These are phyloP conservation scores for Steromphala cineraria DNA, from an alignment of 2,888 invertebrate species.

Conservation along the genomic window DNA sequence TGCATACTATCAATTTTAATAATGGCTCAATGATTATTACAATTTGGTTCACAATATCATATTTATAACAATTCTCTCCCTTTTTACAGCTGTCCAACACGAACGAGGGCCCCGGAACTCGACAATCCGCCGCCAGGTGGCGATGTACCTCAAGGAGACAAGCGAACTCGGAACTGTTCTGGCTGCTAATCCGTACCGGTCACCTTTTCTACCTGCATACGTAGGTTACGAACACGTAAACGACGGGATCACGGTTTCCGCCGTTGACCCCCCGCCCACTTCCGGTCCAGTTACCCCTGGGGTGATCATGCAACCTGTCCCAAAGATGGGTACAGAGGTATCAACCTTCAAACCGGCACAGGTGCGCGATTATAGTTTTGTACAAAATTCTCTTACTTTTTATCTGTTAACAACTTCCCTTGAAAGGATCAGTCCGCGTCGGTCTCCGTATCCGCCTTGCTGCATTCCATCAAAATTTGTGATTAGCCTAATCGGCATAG, in stretches of 20 bases:
- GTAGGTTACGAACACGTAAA: slow-evolving; percentile 55
- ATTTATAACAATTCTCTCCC: not conserved
- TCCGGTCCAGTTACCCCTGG: slow-evolving; percentile 48
- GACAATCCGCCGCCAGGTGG: slow-evolving; percentile 94
- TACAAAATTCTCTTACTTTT: too few species aligned
- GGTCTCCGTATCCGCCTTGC: too few species aligned
- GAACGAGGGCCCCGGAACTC: slow-evolving; percentile 97
- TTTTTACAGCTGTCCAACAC: slow-evolving; percentile 93
- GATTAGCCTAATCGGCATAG: too few species aligned
- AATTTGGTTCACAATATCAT: too few species aligned
- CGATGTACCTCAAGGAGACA: slow-evolving; percentile 83
- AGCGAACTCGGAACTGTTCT: slow-evolving; percentile 64
- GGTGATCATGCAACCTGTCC: slow-evolving; percentile 73
- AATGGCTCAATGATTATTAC: too few species aligned
- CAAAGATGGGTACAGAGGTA: slow-evolving; percentile 43
- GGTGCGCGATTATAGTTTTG: not conserved
- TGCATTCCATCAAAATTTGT: too few species aligned
- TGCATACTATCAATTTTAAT: too few species aligned
- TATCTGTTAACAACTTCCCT: too few species aligned
- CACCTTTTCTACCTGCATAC: slow-evolving; percentile 65
- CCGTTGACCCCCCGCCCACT: slow-evolving; percentile 59
- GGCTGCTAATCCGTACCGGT: slow-evolving; percentile 59
- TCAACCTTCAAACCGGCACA: not conserved
- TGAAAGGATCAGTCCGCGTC: too few species aligned
- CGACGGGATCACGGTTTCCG: slow-evolving; percentile 64